Conservation (phyloP, 2,888 invertebrate species). For the Chelonus formosanus region DNA sequence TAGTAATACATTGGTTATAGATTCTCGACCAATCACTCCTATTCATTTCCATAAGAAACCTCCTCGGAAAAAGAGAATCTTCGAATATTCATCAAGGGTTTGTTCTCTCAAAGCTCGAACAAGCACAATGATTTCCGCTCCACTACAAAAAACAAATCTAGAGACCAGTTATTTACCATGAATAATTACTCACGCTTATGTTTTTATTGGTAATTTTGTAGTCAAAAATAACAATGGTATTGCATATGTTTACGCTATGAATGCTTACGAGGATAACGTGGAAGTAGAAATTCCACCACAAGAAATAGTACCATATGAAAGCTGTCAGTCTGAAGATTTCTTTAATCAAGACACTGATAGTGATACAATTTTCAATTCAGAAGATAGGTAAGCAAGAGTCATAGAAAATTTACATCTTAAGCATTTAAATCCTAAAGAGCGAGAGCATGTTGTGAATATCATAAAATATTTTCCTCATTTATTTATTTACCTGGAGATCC, state of each 20-base stretch:
- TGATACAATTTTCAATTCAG: background rate
- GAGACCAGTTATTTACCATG: constrained; percentile 17
- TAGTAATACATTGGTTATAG: constrained; percentile 16
- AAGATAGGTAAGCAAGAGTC: background rate
- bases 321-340: constrained; percentile 11
- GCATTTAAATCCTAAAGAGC: background rate
- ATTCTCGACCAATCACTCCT: constrained; percentile 17
- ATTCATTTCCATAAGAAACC: background rate
- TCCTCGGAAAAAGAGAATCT: no score
- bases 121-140: background rate
- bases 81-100: no score
- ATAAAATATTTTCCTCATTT: background rate
- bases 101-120: background rate
- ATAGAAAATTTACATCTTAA: background rate
- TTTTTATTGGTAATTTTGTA: constrained; percentile 29
- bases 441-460: constrained; percentile 3
- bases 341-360: constrained; percentile 10
- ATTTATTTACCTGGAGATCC: constrained; percentile 20
- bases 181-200: constrained; percentile 3
- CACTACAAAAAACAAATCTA: background rate
- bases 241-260: constrained; percentile 25
- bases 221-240: constrained; percentile 22
- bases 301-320: constrained; percentile 5
- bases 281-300: constrained; percentile 23
- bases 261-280: constrained; percentile 20